Evolutionary conservation across 2,797 vertebrate species (phyloP).

Genomic region (Sciaenops ocellatus): DNA sequence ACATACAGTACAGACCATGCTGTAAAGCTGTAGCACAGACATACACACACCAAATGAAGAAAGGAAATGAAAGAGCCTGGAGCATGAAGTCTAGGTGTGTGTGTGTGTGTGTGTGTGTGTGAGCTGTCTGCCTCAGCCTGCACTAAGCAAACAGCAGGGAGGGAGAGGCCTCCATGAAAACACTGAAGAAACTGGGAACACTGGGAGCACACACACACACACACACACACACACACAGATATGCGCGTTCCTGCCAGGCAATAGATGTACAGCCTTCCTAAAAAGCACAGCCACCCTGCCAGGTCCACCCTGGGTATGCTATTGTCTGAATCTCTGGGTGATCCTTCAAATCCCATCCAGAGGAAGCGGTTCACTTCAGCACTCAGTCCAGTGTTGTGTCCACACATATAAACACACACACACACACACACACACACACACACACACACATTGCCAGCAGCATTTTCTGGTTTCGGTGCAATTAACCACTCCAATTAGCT

Average conservation of each 20-base stretch:
- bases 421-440: conserved; percentile 17
- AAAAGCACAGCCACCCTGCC: conserved; percentile 63
- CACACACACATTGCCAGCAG: conserved; percentile 46
- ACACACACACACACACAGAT: conserved; percentile 39
- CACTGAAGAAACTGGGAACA: conserved; percentile 66
- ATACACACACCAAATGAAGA: conserved; percentile 41
- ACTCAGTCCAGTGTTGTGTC: conserved; percentile 33
- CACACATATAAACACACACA: conserved; percentile 11
- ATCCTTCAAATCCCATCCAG: conserved; percentile 67
- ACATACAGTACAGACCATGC: neutral
- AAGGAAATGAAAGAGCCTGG: conserved; percentile 44
- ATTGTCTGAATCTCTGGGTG: conserved; percentile 71
- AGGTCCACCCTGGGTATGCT: conserved; percentile 58
- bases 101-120: conserved; percentile 42
- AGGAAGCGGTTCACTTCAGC: conserved; percentile 64
- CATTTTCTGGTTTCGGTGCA: conserved; percentile 66
- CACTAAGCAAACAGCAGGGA: conserved; percentile 76
- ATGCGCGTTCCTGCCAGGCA: conserved; percentile 65
- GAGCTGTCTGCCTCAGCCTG: conserved; percentile 69
- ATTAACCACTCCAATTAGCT: conserved; percentile 85
- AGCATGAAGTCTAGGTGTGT: conserved; percentile 38
- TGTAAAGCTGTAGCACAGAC: conserved; percentile 8
- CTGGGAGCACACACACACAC: conserved; percentile 42
- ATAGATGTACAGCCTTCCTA: conserved; percentile 58
- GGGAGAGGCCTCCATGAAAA: conserved; percentile 68